phyloP scores from a whole-genome alignment of 2,113 vertebrate species.

The Aix galericulata region DNA sequence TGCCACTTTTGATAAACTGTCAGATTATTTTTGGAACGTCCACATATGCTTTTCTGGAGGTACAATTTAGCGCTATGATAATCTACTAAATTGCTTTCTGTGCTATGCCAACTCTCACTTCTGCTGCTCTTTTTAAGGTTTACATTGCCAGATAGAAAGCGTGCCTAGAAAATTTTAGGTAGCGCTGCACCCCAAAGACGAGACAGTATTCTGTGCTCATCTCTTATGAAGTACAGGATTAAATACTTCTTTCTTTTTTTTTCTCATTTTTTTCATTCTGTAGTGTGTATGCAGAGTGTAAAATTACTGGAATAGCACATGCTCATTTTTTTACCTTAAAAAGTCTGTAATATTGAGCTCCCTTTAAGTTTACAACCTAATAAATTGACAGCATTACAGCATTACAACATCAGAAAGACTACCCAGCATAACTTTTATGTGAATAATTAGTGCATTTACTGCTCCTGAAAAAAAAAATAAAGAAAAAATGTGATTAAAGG shows the following conservation, averaged over 20 bases:
- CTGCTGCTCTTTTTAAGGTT: constrained; percentile 26
- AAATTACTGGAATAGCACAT: neutral
- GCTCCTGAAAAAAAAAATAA: neutral
- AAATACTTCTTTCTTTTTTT: neutral
- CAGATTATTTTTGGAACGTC: constrained; percentile 58
- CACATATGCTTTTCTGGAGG: constrained; percentile 42
- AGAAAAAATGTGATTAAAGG: neutral
- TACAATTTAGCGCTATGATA: constrained; percentile 51
- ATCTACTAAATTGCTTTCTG: constrained; percentile 48
- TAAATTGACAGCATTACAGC: neutral
- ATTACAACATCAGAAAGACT: neutral
- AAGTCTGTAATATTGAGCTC: neutral
- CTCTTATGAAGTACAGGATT: neutral
- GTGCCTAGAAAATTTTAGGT: neutral
- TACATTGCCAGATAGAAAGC: constrained; percentile 1
- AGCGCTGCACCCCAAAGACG: neutral
- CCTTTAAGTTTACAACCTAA: neutral
- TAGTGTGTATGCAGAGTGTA: neutral
- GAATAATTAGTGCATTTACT: neutral
- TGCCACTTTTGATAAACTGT: constrained; percentile 56
- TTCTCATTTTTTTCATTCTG: neutral
- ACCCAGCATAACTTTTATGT: neutral
- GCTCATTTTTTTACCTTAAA: neutral
- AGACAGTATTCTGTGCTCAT: neutral
- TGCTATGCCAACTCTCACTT: constrained; percentile 9